Percentiles rank a stretch among this genome's conserved stretches.
These are phyloP conservation scores for Homarus americanus DNA, from an alignment of 1,140 invertebrate genomes.

Conservation along the genomic window DNA sequence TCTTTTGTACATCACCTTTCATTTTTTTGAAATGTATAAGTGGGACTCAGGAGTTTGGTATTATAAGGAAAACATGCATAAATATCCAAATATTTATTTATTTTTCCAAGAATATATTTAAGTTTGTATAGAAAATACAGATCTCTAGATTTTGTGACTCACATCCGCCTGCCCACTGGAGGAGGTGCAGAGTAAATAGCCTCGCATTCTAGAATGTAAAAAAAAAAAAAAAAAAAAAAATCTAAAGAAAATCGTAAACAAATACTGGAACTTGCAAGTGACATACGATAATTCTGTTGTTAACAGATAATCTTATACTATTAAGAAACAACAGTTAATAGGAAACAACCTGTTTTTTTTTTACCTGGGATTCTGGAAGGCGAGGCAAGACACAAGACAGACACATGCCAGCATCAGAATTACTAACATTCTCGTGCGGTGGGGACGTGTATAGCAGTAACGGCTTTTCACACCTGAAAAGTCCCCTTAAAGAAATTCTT, in stretches of 20 bases:
- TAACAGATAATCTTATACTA: no score
- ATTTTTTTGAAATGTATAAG: constrained; percentile 36
- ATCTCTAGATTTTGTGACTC: constrained; percentile 60
- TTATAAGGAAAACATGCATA: constrained; percentile 65
- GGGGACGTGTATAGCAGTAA: not conserved
- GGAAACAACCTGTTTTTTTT: not conserved
- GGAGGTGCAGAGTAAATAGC: constrained; percentile 39
- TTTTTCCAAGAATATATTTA: constrained; percentile 69
- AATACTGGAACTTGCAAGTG: no score
- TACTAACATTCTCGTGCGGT: not conserved
- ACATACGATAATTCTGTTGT: no score
- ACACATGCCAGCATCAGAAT: constrained; percentile 7
- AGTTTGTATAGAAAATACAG: constrained; percentile 70
- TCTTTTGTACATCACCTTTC: not conserved
- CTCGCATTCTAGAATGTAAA: constrained; percentile 39
- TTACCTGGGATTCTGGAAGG: constrained; percentile 6
- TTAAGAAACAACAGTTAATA: no score
- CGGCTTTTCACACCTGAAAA: not conserved
- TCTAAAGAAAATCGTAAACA: no score
- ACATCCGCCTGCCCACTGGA: constrained; percentile 37
- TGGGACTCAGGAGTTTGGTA: constrained; percentile 65
- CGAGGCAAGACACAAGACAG: constrained; percentile 17
- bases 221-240: no score
- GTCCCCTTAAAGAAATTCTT: not conserved
- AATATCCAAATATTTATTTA: constrained; percentile 68